Base-by-base conservation (phyloP, 2,888 invertebrate genomes). In the Dinocampus coccinellae region DNA sequence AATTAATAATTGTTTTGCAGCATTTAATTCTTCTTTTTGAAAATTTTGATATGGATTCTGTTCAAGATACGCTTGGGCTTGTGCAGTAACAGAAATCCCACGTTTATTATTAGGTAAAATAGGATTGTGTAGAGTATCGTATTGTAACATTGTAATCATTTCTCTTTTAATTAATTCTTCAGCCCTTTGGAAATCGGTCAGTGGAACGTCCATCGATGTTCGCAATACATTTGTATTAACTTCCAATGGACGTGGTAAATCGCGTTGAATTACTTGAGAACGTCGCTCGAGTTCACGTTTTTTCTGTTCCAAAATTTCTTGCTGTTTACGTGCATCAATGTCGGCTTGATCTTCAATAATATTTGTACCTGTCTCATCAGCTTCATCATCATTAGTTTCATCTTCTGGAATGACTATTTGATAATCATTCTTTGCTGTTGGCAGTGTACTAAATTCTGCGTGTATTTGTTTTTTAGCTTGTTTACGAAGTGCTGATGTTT, bases 361-460 rank as follows among this genome's bases (percentile, higher is more conserved):
- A 22, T 82, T 79, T 3, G 71, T 80, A 52, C 78, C 68, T 22
- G 82, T 74, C 10, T 79, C 75, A 47, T 81, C 73, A 0, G 87
- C 80, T 73, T 90, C 89, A 70, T 90, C 89, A 16, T 90, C 89
- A 24, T 89, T 89, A 62, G 90, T 90, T 67, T 94, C 94, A 67
- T 93, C 91, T 75, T 97, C 97, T 0, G 98, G 98, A 13, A 98
- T 95, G 53, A 99, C 98, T 82, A 99, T 98, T 89, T 99, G 99
- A 87, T 97, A 99, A 88, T 99, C 99, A 86, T 99, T 99, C 79
- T 95, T 94, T 0, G 99, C 99, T 1, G 92, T 88, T 1, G 99
- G 99, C 71, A 99, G 89, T 0, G 93, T 89, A 26, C 93, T 92
- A 29, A 99, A 89, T 0, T 95, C 95, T 75, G 92, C 91, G 55